Evolutionary conservation across 2,888 invertebrate species (phyloP), one percentile per base, ranked within the genome.

Genomic region (Apamea monoglypha): DNA sequence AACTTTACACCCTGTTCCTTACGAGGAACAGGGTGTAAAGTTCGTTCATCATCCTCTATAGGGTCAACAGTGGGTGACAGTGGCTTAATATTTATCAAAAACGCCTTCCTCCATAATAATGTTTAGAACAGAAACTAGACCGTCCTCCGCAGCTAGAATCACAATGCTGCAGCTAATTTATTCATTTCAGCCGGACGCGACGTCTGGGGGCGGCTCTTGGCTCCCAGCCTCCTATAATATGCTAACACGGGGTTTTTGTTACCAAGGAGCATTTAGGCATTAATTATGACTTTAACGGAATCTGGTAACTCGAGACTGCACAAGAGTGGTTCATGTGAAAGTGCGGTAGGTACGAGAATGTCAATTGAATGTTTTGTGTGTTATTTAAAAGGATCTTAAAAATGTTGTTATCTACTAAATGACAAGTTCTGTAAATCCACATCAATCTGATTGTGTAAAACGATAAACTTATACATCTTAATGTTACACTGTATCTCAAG

Each of bases 131-230:
- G 66, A 53, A 61, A 53, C 53, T 29, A 61, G 7, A 44, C 21
- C 16, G 66, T 73, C 77, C 29, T 59, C 21, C 40, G 44, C 36
- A 50, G 81, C 29, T n/a, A 64, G 68, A 64, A 59, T 69, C 61
- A 66, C 82, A 77, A 68, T 68, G 71, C 63, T 85, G 74, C 68
- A 74, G 25, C 56, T 85, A 85, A 85, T 85, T 84, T 84, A 84
- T 85, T 84, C 78, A 84, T 85, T 63, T 75, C 56, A 40, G 74
- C 1, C 68, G 74, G 64, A 73, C 71, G 36, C 59, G 61, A 29
- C 50, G 59, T 56, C 85, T 72, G 53, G 56, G 61, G 53, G 63
- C 53, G 81, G 75, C 40, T n/a, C 59, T 50, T 71, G 74, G 69
- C 85, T 75, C n/a, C 50, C 56, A 68, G 84, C 36, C 84, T 73